Conservation (phyloP, 2,113 vertebrate species). For the Platichthys flesus region DNA sequence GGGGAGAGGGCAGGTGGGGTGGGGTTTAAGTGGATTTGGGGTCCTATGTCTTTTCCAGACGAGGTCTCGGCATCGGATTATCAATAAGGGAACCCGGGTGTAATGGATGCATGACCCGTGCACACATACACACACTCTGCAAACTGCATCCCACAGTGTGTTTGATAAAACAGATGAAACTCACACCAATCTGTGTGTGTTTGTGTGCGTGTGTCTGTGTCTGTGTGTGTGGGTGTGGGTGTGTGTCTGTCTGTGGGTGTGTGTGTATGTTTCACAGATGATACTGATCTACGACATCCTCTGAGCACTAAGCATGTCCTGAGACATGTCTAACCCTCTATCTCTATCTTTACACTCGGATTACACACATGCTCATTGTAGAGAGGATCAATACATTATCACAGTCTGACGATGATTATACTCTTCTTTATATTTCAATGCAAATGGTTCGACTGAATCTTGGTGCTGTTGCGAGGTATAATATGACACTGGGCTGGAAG, state of each 20-base stretch:
- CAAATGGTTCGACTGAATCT: no score
- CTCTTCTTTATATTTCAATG: not conserved
- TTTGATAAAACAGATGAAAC: constrained; percentile 22
- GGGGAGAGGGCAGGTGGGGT: not conserved
- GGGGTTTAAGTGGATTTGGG: constrained; percentile 66
- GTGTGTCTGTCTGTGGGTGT: not conserved
- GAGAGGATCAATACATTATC: not conserved
- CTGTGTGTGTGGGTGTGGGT: not conserved
- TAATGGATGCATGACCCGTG: constrained; percentile 14
- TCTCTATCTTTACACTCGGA: constrained; percentile 26
- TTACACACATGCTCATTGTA: constrained; percentile 25
- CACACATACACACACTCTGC: constrained; percentile 4
- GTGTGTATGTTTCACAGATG: constrained; percentile 30
- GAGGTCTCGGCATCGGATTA: constrained; percentile 62
- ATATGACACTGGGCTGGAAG: no score
- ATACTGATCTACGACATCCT: constrained; percentile 46
- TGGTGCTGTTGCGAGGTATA: not conserved
- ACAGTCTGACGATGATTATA: not conserved
- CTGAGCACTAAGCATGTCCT: constrained; percentile 29
- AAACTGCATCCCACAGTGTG: not conserved
- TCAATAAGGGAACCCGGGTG: constrained; percentile 31
- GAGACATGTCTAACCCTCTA: constrained; percentile 42
- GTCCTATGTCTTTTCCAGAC: constrained; percentile 61
- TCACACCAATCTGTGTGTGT: not conserved
- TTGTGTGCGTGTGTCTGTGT: not conserved